Conservation (phyloP, 2,797 vertebrate genomes). For the Tolypeutes matacus region DNA sequence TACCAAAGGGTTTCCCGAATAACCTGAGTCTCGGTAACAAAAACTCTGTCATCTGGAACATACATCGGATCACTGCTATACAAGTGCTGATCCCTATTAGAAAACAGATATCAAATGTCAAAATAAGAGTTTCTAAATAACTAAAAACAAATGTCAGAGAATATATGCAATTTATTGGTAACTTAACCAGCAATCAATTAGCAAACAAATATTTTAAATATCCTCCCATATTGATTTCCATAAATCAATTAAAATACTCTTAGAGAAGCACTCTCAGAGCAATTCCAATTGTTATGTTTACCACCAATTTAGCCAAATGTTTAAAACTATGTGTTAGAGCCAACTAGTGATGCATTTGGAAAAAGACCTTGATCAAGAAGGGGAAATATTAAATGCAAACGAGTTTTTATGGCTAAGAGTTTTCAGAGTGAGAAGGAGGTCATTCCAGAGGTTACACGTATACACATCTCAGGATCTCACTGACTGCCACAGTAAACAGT, state of each 20-base stretch:
- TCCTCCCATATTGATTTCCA: not conserved
- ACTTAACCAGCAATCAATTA: not conserved
- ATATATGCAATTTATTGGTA: not conserved
- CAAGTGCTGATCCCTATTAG: slow-evolving; percentile 95
- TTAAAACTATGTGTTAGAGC: not conserved
- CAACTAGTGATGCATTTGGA: too few species aligned
- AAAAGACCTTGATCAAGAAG: too few species aligned
- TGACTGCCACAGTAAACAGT: too few species aligned
- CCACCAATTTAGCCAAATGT: not conserved
- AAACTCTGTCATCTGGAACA: slow-evolving; percentile 94
- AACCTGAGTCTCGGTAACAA: slow-evolving; percentile 97
- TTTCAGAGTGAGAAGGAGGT: too few species aligned
- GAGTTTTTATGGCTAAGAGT: too few species aligned
- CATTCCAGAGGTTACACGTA: too few species aligned
- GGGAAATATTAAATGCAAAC: too few species aligned
- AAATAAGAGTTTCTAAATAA: not conserved
- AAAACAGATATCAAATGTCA: slow-evolving; percentile 11
- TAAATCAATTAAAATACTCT: not conserved
- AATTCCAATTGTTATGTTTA: not conserved
- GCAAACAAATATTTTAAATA: not conserved
- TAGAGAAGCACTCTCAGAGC: not conserved
- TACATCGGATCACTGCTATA: slow-evolving; percentile 96
- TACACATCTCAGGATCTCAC: too few species aligned
- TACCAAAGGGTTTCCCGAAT: slow-evolving; percentile 98
- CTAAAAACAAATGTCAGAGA: not conserved